Conservation (phyloP, 2,888 invertebrate species). For the Serrognathus titanus region DNA sequence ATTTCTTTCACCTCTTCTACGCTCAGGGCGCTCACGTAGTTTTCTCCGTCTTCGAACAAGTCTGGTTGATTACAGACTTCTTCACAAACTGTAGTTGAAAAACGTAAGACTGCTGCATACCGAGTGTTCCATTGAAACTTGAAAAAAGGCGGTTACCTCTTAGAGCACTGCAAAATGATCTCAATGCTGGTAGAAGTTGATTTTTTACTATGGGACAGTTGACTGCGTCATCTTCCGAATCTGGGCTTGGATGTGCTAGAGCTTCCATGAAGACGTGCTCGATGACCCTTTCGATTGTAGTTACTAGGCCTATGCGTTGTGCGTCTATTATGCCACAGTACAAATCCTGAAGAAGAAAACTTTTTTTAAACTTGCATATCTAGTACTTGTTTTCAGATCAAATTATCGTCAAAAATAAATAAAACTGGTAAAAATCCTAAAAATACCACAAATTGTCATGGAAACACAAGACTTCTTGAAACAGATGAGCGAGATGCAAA, state of each 20-base stretch:
- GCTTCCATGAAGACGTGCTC: slow-evolving; percentile 90
- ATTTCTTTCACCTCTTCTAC: slow-evolving; percentile 68
- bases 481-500: no score
- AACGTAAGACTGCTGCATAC: not conserved
- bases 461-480: no score
- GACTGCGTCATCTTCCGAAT: slow-evolving; percentile 77
- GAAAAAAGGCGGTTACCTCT: slow-evolving; percentile 55
- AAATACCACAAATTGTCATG: no score
- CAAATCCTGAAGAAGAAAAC: slow-evolving; percentile 38
- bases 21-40: slow-evolving; percentile 57
- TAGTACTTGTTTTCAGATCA: no score
- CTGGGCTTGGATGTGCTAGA: slow-evolving; percentile 73
- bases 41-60: slow-evolving; percentile 71
- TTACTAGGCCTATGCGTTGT: slow-evolving; percentile 74
- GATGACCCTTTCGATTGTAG: slow-evolving; percentile 83
- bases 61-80: slow-evolving; percentile 77
- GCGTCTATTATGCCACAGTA: slow-evolving; percentile 81
- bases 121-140: not conserved
- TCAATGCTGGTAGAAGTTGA: slow-evolving; percentile 74
- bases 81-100: slow-evolving; percentile 65
- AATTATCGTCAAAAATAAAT: no score
- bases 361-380: not conserved
- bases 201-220: slow-evolving; percentile 79
- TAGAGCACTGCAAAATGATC: slow-evolving; percentile 89
- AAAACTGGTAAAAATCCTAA: no score